Evolutionary conservation across 2,113 vertebrate species (phyloP).

Genomic region (Protomyctophum bolini): DNA sequence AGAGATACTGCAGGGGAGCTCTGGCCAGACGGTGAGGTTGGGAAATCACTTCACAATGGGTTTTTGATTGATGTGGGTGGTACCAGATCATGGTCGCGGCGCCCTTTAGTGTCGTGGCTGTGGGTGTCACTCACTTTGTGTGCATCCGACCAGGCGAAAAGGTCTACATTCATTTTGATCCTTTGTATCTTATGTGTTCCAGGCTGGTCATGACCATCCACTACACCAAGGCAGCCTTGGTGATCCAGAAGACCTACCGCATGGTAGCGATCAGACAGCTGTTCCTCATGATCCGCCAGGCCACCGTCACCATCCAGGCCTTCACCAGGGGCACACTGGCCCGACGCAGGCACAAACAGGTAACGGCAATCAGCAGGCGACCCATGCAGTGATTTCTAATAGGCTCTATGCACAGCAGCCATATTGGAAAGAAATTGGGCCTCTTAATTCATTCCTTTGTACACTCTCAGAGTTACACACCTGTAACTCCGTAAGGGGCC

Average conservation of each 20-base stretch:
- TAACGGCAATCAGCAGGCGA: slow-evolving; percentile 26
- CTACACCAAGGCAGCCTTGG: slow-evolving; percentile 68
- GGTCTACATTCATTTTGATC: not conserved
- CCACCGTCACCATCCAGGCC: slow-evolving; percentile 78
- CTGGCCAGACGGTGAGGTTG: slow-evolving; percentile 74
- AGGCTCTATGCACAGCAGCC: too few relatives aligned
- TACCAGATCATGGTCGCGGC: too few relatives aligned
- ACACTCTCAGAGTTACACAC: too few relatives aligned
- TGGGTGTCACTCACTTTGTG: slow-evolving; percentile 3
- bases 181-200: slow-evolving; percentile 8
- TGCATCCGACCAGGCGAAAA: not conserved
- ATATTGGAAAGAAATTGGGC: too few relatives aligned
- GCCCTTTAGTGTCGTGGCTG: not conserved
- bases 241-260: slow-evolving; percentile 77
- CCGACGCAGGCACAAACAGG: slow-evolving; percentile 59
- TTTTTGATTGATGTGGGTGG: too few relatives aligned
- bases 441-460: too few relatives aligned
- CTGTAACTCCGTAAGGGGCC: too few relatives aligned
- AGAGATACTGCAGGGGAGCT: slow-evolving; percentile 74
- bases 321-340: slow-evolving; percentile 72
- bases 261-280: slow-evolving; percentile 69
- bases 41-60: too few relatives aligned
- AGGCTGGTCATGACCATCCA: slow-evolving; percentile 67
- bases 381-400: too few relatives aligned
- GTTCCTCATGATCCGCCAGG: slow-evolving; percentile 60